Conservation (phyloP, 2,113 vertebrate species). For the Ramphastos sulfuratus region DNA sequence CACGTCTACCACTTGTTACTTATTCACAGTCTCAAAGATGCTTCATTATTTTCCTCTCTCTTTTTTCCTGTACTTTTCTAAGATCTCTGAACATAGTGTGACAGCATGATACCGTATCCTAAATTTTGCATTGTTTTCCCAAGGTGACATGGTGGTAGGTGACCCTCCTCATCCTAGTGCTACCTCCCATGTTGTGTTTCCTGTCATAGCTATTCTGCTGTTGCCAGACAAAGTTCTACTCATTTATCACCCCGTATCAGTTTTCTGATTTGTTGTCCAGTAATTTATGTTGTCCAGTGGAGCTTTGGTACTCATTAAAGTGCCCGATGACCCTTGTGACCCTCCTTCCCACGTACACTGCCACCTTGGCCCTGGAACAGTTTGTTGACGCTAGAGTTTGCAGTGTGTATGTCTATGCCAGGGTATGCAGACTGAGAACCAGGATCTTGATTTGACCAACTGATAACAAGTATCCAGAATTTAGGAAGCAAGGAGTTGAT, state of each 20-base stretch:
- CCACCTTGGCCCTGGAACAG: neutral
- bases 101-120: neutral
- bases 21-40: neutral
- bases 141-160: neutral
- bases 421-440: neutral
- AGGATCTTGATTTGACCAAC: neutral
- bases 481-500: neutral
- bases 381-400: neutral
- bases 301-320: conserved; percentile 32
- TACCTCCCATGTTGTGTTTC: conserved; percentile 26
- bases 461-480: neutral
- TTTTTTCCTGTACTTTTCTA: neutral
- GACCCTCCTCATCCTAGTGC: neutral
- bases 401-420: neutral
- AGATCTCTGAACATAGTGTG: neutral
- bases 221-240: conserved; percentile 15
- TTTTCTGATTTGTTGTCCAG: conserved; percentile 30
- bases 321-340: conserved; percentile 9
- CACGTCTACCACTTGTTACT: neutral
- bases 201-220: conserved; percentile 13
- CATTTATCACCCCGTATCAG: neutral
- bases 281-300: conserved; percentile 12
- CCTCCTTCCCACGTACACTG: neutral
- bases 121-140: neutral
- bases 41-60: neutral